Conservation (phyloP, 37 sponge, comb jelly and placozoan species). For the Cliona cf. orientalis region DNA sequence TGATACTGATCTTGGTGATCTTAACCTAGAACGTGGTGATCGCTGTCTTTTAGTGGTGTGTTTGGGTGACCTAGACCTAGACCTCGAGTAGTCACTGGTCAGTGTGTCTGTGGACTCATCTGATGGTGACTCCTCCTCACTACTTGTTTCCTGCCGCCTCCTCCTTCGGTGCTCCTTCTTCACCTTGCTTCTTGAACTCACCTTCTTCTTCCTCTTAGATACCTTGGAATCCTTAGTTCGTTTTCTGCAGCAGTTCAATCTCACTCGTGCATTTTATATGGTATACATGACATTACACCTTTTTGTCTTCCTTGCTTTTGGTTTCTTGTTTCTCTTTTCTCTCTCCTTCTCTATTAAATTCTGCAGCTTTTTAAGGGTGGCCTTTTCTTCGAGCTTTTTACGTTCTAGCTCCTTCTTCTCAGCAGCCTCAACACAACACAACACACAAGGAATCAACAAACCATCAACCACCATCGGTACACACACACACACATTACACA, state of each 20-base stretch:
- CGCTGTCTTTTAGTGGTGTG: too few species aligned
- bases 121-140: background rate
- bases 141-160: background rate
- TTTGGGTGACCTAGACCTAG: background rate
- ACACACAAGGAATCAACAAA: background rate
- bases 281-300: background rate
- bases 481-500: background rate
- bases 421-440: constrained; percentile 59
- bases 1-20: background rate
- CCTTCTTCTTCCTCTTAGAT: constrained; percentile 14
- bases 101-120: background rate
- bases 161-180: background rate
- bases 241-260: background rate
- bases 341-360: constrained; percentile 59
- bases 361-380: constrained; percentile 30
- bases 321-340: constrained; percentile 28
- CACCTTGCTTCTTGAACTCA: background rate
- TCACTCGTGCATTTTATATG: background rate
- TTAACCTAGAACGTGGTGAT: background rate
- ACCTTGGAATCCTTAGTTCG: background rate
- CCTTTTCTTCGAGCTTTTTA: constrained; percentile 38
- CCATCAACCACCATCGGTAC: background rate
- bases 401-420: constrained; percentile 47
- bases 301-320: constrained; percentile 11
- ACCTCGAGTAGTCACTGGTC: background rate